phyloP scores from a whole-genome alignment of 2,888 invertebrate genomes.

The Melanotus villosus region DNA sequence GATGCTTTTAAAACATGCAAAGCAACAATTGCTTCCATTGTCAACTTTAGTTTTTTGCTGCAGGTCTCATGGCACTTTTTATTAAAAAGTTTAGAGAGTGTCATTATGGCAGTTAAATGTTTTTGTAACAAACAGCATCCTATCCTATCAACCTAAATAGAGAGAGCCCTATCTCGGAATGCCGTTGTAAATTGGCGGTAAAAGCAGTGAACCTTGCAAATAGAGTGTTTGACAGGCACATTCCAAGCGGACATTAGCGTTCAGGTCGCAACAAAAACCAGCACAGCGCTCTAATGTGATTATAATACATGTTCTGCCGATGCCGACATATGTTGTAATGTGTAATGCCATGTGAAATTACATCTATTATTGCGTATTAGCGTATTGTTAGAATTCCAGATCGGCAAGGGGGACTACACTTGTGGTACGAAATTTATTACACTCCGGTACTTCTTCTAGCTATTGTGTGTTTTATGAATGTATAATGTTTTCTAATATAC shows the following conservation, averaged over 20 bases:
- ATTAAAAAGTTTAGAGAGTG: neutral
- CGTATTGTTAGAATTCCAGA: conserved; percentile 51
- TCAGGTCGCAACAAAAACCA: conserved; percentile 44
- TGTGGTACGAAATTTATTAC: conserved; percentile 46
- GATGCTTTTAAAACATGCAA: neutral
- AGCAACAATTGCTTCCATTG: neutral
- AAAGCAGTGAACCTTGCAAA: conserved; percentile 46
- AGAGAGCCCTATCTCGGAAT: conserved; percentile 26
- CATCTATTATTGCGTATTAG: conserved; percentile 54
- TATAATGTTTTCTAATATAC: conserved; percentile 41
- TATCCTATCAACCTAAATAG: conserved; percentile 32
- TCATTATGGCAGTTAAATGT: conserved; percentile 4
- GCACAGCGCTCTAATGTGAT: conserved; percentile 51
- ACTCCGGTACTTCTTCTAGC: conserved; percentile 49
- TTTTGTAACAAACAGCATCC: conserved; percentile 19
- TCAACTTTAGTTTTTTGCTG: neutral
- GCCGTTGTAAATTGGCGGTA: conserved; percentile 43
- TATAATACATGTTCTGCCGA: conserved; percentile 53
- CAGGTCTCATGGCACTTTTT: conserved; percentile 7
- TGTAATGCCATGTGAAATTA: conserved; percentile 56
- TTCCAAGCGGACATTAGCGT: conserved; percentile 45
- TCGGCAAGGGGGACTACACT: conserved; percentile 44
- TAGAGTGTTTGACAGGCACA: conserved; percentile 44
- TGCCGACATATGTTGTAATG: conserved; percentile 54
- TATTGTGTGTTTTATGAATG: conserved; percentile 41